phyloP scores from a whole-genome alignment of 2,888 invertebrate species.

The Gonocerus acuteangulatus region DNA sequence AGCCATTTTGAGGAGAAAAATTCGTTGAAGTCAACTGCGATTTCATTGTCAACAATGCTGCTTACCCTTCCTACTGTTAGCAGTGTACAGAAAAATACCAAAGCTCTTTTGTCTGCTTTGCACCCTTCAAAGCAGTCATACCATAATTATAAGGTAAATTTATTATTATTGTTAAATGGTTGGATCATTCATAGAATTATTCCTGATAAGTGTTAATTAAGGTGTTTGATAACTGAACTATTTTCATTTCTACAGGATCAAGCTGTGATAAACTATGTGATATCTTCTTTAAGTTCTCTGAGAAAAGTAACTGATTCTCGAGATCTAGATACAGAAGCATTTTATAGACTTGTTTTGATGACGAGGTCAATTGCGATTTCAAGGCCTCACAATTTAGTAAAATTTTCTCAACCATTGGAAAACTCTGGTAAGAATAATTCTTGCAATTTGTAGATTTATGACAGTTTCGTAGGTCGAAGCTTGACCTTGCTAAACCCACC shows the following conservation, averaged over 20 bases:
- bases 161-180: neutral
- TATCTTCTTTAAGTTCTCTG: slow-evolving; percentile 58
- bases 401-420: slow-evolving; percentile 44
- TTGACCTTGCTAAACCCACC: too few species aligned
- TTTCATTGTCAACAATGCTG: slow-evolving; percentile 58
- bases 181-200: too few species aligned
- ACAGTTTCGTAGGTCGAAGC: too few species aligned
- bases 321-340: slow-evolving; percentile 72
- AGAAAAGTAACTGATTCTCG: slow-evolving; percentile 54
- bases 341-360: slow-evolving; percentile 74
- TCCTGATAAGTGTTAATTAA: too few species aligned
- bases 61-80: slow-evolving; percentile 63
- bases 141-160: slow-evolving; percentile 72
- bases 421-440: slow-evolving; percentile 6
- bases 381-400: slow-evolving; percentile 70
- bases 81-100: slow-evolving; percentile 67
- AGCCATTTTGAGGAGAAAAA: slow-evolving; percentile 38
- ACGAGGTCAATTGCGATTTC: slow-evolving; percentile 78
- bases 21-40: slow-evolving; percentile 50
- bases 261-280: slow-evolving; percentile 71
- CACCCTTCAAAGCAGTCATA: slow-evolving; percentile 65
- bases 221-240: too few species aligned
- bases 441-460: neutral
- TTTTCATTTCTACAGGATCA: slow-evolving; percentile 56
- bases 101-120: slow-evolving; percentile 73